These are phyloP conservation scores for Latrodectus elegans DNA, from an alignment of 2,888 invertebrate genomes.

Conservation along the genomic window DNA sequence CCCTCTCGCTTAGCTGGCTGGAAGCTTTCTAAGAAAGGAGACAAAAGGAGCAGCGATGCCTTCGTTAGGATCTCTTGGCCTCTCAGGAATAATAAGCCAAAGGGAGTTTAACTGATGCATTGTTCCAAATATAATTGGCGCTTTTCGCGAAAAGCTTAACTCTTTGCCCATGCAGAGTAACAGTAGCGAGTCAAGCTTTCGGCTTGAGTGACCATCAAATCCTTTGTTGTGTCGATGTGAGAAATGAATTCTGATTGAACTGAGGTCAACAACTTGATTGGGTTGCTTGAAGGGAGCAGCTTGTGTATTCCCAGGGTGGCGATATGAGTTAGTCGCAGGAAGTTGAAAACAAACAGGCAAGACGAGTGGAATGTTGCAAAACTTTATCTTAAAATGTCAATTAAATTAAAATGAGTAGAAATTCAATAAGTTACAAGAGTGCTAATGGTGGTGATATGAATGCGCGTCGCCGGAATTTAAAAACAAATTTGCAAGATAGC, in stretches of 20 bases:
- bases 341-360: too few relatives aligned
- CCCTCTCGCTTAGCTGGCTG: not conserved
- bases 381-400: too few relatives aligned
- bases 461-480: too few relatives aligned
- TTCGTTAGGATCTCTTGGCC: not conserved
- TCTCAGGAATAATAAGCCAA: conserved; percentile 1
- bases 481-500: too few relatives aligned
- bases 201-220: not conserved
- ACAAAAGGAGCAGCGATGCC: not conserved
- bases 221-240: not conserved
- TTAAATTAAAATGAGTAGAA: too few relatives aligned
- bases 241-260: not conserved
- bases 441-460: too few relatives aligned
- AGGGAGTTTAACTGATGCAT: not conserved
- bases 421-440: too few relatives aligned
- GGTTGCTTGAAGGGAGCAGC: not conserved
- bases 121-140: not conserved
- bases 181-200: not conserved
- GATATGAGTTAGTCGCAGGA: too few relatives aligned
- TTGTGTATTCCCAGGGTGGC: too few relatives aligned
- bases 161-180: not conserved
- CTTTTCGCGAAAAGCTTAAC: not conserved
- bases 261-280: conserved; percentile 1
- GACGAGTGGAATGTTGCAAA: too few relatives aligned
- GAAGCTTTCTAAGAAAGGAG: not conserved